phyloP scores from a whole-genome alignment of 2,113 vertebrate species.

The Ploceus nigricollis region DNA sequence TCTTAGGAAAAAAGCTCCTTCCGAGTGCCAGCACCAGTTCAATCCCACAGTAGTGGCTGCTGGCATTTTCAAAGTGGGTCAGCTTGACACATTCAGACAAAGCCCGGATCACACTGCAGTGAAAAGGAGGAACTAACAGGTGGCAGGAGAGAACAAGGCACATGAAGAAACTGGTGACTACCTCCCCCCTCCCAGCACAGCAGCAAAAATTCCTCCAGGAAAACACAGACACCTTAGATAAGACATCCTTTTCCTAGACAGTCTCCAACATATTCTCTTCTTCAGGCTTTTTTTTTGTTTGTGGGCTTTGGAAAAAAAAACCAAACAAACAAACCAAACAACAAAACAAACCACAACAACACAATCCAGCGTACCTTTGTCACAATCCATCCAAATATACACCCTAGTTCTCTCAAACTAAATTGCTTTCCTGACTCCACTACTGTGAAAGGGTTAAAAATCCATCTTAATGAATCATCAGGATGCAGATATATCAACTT shows the following conservation, averaged over 20 bases:
- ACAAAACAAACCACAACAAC: neutral
- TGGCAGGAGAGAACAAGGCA: conserved; percentile 54
- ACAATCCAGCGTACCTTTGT: neutral
- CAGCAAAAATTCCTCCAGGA: neutral
- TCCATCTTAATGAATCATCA: neutral
- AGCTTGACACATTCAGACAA: neutral
- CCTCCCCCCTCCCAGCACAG: neutral
- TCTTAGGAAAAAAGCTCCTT: neutral
- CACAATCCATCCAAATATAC: neutral
- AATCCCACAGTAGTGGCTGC: neutral
- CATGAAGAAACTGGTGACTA: neutral
- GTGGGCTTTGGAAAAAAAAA: neutral
- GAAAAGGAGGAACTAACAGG: conserved; percentile 43
- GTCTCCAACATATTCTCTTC: neutral
- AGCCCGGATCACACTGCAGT: conserved; percentile 13
- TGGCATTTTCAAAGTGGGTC: conserved; percentile 6
- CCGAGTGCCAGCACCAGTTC: accelerated
- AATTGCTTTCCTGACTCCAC: neutral
- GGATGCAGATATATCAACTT: conserved; percentile 42
- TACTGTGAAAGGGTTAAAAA: conserved; percentile 24
- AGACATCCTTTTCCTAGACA: neutral
- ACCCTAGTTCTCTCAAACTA: neutral
- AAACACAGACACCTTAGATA: neutral
- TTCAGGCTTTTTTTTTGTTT: neutral
- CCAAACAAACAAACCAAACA: neutral